phyloP scores from a whole-genome alignment of 2,797 vertebrate genomes.

The Gymnodraco acuticeps region DNA sequence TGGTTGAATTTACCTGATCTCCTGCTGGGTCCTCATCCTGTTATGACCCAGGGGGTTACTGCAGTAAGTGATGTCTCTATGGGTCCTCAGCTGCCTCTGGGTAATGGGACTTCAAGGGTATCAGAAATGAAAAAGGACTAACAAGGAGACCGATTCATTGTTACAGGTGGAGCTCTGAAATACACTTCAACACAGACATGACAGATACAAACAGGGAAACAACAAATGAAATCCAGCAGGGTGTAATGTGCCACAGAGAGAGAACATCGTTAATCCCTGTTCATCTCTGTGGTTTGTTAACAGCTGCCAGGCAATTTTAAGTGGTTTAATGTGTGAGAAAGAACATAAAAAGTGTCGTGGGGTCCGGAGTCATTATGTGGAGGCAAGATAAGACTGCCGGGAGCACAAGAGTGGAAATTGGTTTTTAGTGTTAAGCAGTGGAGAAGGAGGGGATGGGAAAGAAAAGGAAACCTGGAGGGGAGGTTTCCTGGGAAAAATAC shows the following conservation, averaged over 20 bases:
- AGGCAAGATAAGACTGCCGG: slow-evolving; percentile 18
- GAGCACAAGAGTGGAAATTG: slow-evolving; percentile 14
- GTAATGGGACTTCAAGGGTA: slow-evolving; percentile 45
- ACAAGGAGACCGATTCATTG: slow-evolving; percentile 7
- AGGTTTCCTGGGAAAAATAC: neutral
- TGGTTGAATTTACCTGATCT: slow-evolving; percentile 17
- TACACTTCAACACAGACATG: slow-evolving; percentile 5
- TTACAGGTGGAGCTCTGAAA: slow-evolving; percentile 20
- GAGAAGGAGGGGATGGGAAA: neutral
- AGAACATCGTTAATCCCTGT: slow-evolving; percentile 38
- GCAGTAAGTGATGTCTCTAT: slow-evolving; percentile 13
- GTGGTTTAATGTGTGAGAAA: slow-evolving; percentile 21
- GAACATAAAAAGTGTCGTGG: slow-evolving; percentile 19
- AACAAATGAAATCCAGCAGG: slow-evolving; percentile 18
- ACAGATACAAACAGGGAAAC: slow-evolving; percentile 21
- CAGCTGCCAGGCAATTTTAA: slow-evolving; percentile 4
- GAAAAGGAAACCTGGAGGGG: slow-evolving; percentile 1
- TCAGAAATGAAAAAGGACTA: slow-evolving; percentile 15
- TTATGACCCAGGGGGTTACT: slow-evolving; percentile 2
- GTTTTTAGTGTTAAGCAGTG: neutral
- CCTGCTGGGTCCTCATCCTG: slow-evolving; percentile 1
- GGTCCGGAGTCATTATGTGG: slow-evolving; percentile 20
- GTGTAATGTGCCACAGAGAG: slow-evolving; percentile 2
- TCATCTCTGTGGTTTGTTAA: slow-evolving; percentile 22
- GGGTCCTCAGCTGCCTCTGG: neutral